Evolutionary conservation across 1,140 invertebrate species (phyloP), one percentile per base, ranked within the genome.

Genomic region (Sminthurinus signatus): DNA sequence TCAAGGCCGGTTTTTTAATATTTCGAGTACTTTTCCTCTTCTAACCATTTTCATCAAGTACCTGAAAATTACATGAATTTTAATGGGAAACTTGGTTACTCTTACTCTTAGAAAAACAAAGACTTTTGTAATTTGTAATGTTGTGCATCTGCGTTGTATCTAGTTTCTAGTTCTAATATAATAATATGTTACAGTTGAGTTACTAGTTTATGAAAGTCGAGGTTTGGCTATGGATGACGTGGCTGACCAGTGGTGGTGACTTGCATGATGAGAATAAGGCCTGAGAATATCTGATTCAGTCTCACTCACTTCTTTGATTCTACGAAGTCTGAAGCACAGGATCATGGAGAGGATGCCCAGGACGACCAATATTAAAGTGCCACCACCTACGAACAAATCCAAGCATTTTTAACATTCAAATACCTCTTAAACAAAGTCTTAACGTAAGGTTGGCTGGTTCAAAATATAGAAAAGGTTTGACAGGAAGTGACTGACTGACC

Each of bases 301-400:
- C 8, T 72, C 70, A 15, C 56, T 59, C 14, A 65, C 32, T 10
- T 61, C 23, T 59, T 72, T 72, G 29, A 68, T 50, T 31, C 73
- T 61, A 25, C 69, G 51, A 15, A 74, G 62, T 31, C 73, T 60
- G 58, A 71, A 68, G 62, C 73, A 74, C 44, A 72, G 62, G 23
- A 74, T 61, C 27, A 70, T 44, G 3, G 69, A 61, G 5, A 62
- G 46, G 14, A 73, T 62, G 8, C 65, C 68, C 5, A 72, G 44
- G 2, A 68, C 21, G 1, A 72, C 48, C 21, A 72, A 43, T 5
- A 73, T 29, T 10, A 74, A 25, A 14, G 62, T 61, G 2, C 72
- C 65, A 25, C 70, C 21, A 19, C 70, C 72, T 70, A 36, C 15
- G 56, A 68, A 10, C 23, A 25, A 55, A 21, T 19, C 42, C 55